phyloP scores from a whole-genome alignment of 1,140 invertebrate species.

The Drosophila prosaltans region DNA sequence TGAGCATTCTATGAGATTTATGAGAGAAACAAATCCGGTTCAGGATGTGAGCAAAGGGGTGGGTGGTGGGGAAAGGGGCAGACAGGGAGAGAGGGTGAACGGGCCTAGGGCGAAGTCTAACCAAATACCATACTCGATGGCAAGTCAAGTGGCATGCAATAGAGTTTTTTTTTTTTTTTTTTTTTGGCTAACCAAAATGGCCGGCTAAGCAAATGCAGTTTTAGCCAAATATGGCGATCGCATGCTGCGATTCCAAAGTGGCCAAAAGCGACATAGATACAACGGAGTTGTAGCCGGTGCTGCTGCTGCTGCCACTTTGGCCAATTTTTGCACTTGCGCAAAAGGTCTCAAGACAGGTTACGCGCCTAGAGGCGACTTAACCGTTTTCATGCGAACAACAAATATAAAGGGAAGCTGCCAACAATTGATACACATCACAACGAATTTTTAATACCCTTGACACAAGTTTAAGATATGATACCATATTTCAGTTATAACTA shows the following conservation, averaged over 20 bases:
- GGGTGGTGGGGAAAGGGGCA: not conserved
- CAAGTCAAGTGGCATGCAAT: constrained; percentile 79
- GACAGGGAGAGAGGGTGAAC: not conserved
- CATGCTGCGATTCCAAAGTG: constrained; percentile 69
- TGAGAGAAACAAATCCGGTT: constrained; percentile 56
- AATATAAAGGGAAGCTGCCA: constrained; percentile 29
- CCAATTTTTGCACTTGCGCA: constrained; percentile 81
- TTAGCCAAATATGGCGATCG: constrained; percentile 78
- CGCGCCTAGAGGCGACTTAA: constrained; percentile 77
- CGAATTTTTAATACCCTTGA: constrained; percentile 35
- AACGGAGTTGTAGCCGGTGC: constrained; percentile 30
- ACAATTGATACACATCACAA: constrained; percentile 3
- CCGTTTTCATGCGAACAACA: constrained; percentile 64
- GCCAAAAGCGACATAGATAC: constrained; percentile 68
- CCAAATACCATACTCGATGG: constrained; percentile 76
- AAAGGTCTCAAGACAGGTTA: constrained; percentile 81
- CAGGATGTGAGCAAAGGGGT: constrained; percentile 28
- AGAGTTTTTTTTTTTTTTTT: constrained; percentile 39
- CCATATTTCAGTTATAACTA: too few species aligned
- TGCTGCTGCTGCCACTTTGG: constrained; percentile 57
- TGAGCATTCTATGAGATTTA: constrained; percentile 76
- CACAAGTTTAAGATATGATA: not conserved
- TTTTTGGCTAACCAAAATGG: constrained; percentile 42
- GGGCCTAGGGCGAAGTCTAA: constrained; percentile 77
- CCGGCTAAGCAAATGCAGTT: constrained; percentile 73